Evolutionary conservation across 64 coral and sea anemone species (phyloP).

Genomic region (Acropora yongei): DNA sequence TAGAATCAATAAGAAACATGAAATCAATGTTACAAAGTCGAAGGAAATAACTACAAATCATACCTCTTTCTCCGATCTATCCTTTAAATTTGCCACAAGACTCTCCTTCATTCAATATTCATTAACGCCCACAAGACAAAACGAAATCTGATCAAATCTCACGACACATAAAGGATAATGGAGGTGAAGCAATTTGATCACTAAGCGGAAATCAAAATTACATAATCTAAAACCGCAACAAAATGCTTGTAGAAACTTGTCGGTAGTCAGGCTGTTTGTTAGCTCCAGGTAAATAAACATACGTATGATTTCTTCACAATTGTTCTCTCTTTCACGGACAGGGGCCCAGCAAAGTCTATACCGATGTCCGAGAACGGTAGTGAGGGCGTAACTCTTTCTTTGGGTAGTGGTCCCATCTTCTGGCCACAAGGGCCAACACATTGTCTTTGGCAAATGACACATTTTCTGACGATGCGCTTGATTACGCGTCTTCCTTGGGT

Average conservation of each 20-base stretch:
- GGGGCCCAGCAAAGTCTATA: conserved; percentile 36
- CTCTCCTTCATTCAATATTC: too few relatives aligned
- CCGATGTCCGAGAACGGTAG: neutral
- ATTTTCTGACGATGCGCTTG: conserved; percentile 38
- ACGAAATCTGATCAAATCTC: too few relatives aligned
- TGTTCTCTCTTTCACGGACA: conserved; percentile 29
- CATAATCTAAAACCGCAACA: neutral
- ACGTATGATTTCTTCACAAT: conserved; percentile 13
- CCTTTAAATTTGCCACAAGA: too few relatives aligned
- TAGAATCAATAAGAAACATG: too few relatives aligned
- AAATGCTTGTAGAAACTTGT: conserved; percentile 11
- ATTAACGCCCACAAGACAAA: too few relatives aligned
- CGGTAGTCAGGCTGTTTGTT: conserved; percentile 2
- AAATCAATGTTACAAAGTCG: too few relatives aligned
- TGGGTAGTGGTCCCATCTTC: neutral
- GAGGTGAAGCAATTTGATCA: too few relatives aligned
- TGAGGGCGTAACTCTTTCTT: neutral
- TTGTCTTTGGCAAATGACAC: neutral
- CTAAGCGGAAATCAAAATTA: too few relatives aligned
- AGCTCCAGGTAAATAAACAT: conserved; percentile 12
- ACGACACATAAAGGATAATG: too few relatives aligned
- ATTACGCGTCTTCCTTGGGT: conserved; percentile 39
- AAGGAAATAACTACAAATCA: too few relatives aligned
- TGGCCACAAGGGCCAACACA: neutral
- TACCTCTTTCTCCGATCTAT: too few relatives aligned